Base-by-base conservation (phyloP, 2,113 vertebrate species). In the Odobenus rosmarus region DNA sequence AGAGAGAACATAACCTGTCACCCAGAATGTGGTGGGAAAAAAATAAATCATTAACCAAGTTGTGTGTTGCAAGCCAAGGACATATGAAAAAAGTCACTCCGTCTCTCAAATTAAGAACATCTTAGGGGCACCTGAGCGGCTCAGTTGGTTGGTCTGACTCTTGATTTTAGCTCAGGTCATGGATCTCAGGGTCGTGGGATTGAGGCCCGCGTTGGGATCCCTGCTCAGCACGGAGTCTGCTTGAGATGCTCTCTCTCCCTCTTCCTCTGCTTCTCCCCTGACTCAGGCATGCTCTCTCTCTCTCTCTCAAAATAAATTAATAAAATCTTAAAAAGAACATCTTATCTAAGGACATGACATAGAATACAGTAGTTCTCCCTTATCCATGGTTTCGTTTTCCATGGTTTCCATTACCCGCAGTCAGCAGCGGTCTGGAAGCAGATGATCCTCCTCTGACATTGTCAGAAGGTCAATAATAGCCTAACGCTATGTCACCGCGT, bases 51-150 rank as follows among this genome's bases (percentile, higher is more conserved):
- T 69, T 71, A 59, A 59, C 10, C 49, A 93, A 82, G 62, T 31
- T 71, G 21, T 39, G 1, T 90, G 13, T n/a, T 39, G 31, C 0
- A 77, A 94, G 49, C 77, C 69, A 97, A 90, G 57, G 0, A 18
- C n/a, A 11, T 96, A 61, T n/a, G 57, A 88, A 90, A 89, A 96
- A 39, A 2, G 0, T 90, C 53, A 92, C 46, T 77, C 42, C 71
- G 2, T 72, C 98, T 97, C 89, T 96, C 39, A 93, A 94, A 72
- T 87, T 67, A 81, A 87, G 86, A 87, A 96, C 49, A n/a, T 33
- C 42, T 97, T 76, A 46, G 67, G 18, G 18, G 67, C 8, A 36
- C 18, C n/a, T 69, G 18, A 19, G 67, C 36, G 67, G 67, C 18
- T 69, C 67, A 19, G 67, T 69, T 69, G 31, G 33, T 69, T 69